These are phyloP conservation scores for Delichon dasypus DNA, from an alignment of 2,797 vertebrate species.

Conservation along the genomic window DNA sequence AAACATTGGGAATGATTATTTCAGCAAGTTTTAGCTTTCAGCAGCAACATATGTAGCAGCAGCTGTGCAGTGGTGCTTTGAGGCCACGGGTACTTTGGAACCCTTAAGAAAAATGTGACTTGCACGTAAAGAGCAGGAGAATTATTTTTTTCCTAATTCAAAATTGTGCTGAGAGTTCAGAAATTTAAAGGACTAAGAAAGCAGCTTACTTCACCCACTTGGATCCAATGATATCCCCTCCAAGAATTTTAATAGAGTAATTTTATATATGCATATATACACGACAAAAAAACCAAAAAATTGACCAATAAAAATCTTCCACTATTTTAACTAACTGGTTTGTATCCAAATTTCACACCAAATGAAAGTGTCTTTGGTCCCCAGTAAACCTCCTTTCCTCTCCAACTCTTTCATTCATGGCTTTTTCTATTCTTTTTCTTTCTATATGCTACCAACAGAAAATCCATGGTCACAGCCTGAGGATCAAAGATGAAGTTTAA, in stretches of 20 bases:
- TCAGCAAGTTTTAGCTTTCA: conserved; percentile 73
- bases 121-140: conserved; percentile 53
- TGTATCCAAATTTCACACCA: neutral
- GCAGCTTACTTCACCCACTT: neutral
- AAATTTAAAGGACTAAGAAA: conserved; percentile 47
- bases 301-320: neutral
- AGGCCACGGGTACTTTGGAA: conserved; percentile 56
- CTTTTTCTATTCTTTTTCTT: conserved; percentile 21
- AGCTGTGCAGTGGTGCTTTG: conserved; percentile 65
- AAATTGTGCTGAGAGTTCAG: conserved; percentile 58
- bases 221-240: neutral
- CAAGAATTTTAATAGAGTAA: neutral
- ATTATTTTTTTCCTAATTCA: conserved; percentile 19
- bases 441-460: conserved; percentile 26
- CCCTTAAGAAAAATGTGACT: conserved; percentile 64
- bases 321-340: neutral
- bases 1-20: conserved; percentile 66
- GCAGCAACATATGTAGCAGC: conserved; percentile 63
- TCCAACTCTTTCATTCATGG: neutral
- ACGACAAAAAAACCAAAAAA: neutral
- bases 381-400: neutral
- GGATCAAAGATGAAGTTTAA: conserved; percentile 57
- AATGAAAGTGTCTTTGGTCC: neutral
- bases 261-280: neutral
- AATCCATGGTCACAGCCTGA: conserved; percentile 13